Evolutionary conservation across 1,140 invertebrate genomes (phyloP).

Genomic region (Mylabris phalerata): DNA sequence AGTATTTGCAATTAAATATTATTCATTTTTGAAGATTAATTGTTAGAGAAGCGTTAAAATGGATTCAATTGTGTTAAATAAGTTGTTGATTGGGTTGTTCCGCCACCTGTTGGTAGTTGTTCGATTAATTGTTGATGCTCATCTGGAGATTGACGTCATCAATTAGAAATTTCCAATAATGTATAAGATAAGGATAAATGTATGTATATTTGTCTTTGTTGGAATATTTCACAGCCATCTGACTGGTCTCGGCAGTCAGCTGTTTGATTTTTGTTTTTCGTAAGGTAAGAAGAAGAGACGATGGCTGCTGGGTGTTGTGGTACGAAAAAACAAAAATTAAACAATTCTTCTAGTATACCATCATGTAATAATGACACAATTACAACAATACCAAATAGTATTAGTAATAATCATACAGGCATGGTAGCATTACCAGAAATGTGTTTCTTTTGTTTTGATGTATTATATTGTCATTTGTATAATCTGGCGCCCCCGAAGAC

Average conservation of each 20-base stretch:
- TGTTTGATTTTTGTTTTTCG: conserved; percentile 11
- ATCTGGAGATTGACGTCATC: no score
- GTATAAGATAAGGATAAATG: no score
- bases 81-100: no score
- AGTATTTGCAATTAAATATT: no score
- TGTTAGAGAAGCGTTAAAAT: no score
- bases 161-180: no score
- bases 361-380: conserved; percentile 39
- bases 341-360: conserved; percentile 56
- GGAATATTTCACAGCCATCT: conserved; percentile 16
- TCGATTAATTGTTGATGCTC: no score
- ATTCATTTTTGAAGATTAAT: no score
- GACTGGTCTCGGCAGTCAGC: conserved; percentile 21
- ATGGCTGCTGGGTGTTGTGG: conserved; percentile 86
- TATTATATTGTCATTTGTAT: conserved; percentile 88
- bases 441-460: conserved; percentile 98
- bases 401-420: conserved; percentile 42
- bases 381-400: conserved; percentile 30
- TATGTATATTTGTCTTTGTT: conserved; percentile 3
- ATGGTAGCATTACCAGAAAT: conserved; percentile 86
- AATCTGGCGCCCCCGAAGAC: conserved; percentile 83
- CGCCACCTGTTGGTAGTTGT: no score
- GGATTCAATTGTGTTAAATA: no score
- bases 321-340: conserved; percentile 82
- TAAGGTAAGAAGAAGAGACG: conserved; percentile 40